phyloP scores from a whole-genome alignment of 2,888 invertebrate species.

The Disparrhopalites patrizii region DNA sequence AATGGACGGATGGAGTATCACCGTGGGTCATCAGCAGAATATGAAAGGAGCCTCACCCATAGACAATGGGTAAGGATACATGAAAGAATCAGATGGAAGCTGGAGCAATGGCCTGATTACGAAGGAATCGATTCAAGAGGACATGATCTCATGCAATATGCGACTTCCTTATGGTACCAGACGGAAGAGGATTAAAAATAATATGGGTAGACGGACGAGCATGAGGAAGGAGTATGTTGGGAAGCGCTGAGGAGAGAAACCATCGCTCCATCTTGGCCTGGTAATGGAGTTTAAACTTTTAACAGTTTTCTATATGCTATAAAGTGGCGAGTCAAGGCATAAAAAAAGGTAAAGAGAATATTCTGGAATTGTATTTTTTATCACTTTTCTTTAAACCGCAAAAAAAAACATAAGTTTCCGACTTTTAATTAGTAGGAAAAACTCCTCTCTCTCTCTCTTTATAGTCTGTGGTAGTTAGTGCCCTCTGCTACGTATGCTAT shows the following conservation, averaged over 20 bases:
- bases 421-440: not conserved
- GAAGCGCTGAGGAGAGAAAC: not conserved
- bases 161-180: not conserved
- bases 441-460: not conserved
- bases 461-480: not conserved
- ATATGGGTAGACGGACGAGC: not conserved
- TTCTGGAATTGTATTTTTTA: no score
- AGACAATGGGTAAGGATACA: no score
- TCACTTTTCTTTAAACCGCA: no score
- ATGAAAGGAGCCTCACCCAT: no score
- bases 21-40: no score
- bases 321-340: not conserved
- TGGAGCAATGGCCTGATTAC: no score
- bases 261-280: not conserved
- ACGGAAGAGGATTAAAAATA: not conserved
- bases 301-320: not conserved
- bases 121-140: no score
- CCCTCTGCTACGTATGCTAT: not conserved
- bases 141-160: no score
- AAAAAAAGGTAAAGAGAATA: not conserved
- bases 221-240: not conserved
- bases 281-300: not conserved
- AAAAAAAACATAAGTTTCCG: no score
- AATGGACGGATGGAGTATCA: no score
- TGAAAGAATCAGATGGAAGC: no score